Evolutionary conservation across 2,888 invertebrate genomes (phyloP).

Genomic region (Gastracanthus pulcherrimus): DNA sequence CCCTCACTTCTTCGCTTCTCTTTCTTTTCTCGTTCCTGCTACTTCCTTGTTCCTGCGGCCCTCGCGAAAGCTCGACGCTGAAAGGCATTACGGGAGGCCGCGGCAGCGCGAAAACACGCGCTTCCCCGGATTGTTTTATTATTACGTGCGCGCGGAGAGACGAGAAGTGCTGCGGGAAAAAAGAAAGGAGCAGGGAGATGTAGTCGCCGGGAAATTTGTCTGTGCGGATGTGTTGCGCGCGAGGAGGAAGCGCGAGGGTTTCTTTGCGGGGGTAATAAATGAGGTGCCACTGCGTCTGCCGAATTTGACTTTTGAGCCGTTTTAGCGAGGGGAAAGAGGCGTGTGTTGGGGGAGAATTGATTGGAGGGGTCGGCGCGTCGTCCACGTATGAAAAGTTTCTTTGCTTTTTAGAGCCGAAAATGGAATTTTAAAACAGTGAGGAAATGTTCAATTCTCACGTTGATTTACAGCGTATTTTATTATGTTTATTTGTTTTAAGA

Average conservation of each 20-base stretch:
- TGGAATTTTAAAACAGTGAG: slow-evolving; percentile 27
- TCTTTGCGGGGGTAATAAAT: slow-evolving; percentile 20
- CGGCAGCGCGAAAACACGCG: background rate
- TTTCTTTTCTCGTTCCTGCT: background rate
- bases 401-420: slow-evolving; percentile 8
- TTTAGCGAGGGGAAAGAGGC: background rate
- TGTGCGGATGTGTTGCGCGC: background rate
- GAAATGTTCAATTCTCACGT: background rate
- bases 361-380: background rate
- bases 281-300: background rate
- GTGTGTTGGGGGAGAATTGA: slow-evolving; percentile 9
- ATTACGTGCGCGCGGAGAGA: background rate
- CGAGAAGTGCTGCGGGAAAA: background rate
- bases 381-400: background rate
- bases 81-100: too few relatives aligned
- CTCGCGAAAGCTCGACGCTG: too few relatives aligned
- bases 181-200: background rate
- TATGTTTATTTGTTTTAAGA: too few relatives aligned
- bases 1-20: background rate
- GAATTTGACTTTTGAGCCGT: slow-evolving; percentile 26
- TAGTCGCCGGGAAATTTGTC: slow-evolving; percentile 10
- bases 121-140: slow-evolving; percentile 30
- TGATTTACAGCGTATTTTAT: too few relatives aligned
- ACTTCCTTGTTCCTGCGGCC: background rate
- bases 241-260: background rate